Base-by-base conservation (phyloP, 2,113 vertebrate genomes). In the Mobula hypostoma region DNA sequence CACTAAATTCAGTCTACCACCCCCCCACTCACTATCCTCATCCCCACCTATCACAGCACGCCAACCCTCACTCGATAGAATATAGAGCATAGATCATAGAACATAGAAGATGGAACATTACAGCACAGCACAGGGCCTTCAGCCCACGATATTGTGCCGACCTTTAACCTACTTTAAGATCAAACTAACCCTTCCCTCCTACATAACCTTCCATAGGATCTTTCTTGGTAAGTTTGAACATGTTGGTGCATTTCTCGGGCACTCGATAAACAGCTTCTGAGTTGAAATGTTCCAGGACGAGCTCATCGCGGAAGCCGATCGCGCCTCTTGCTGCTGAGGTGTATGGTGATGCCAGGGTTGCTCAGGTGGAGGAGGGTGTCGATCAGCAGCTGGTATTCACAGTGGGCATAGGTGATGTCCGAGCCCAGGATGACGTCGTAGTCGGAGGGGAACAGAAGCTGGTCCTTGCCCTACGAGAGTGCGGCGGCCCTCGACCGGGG, bases 341-440 rank as follows among this genome's bases (percentile, higher is more conserved):
- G 97, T 21, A 96, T 95, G 94, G 3, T 4, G 48, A 1, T 48
- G 48, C 48, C 48, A 1, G 48, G 48, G 48, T 48, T 48, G 48
- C 48, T 48, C 48, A 48, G 48, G 48, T 48, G 48, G 48, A 48
- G 48, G 48, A 95, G 94, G 0, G 98, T 98, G 90, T 97, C 95
- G 94, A 98, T 77, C 0, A 98, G 96, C 93, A 96, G 48, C 95
- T 0, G 97, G 96, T 94, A 97, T 98, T 1, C 97, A 98, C 40
- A 97, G 95, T 77, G 97, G 95, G 94, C 97, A 94, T 98, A 98
- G 83, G 98, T 95, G 0, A 98, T 97, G 94, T 98, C 98, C 11
- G 98, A 97, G 79, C 98, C 97, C 74, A 98, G 95, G 63, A 98
- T 97, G 95, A 98, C 95, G 94, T 98, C 97, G 97, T 97, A 98